A percentile compares a stretch with the other conserved stretches of the same genome.
These are phyloP conservation scores for Melanotus villosus DNA, from an alignment of 2,888 invertebrate genomes.

Conservation along the genomic window DNA sequence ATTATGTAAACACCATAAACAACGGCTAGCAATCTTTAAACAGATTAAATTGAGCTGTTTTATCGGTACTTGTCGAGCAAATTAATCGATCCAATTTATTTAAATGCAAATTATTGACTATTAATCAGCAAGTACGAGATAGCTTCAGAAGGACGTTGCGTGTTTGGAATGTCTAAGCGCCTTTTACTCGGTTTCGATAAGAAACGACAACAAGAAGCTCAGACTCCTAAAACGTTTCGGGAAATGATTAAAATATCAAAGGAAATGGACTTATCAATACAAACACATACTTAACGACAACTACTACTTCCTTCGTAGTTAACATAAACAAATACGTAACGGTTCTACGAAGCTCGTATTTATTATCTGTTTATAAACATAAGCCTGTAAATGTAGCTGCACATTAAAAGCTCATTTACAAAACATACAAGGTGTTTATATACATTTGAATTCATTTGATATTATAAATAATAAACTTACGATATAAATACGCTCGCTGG, in stretches of 20 bases:
- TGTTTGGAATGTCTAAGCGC: background rate
- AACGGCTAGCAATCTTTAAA: background rate
- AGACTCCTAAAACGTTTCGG: background rate
- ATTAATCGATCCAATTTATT: background rate
- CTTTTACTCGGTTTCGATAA: background rate
- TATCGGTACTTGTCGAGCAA: background rate
- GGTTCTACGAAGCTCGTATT: background rate
- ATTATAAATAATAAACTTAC: too few relatives aligned
- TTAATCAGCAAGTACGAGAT: background rate
- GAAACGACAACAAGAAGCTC: background rate
- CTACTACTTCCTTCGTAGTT: slow-evolving; percentile 1
- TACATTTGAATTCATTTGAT: too few relatives aligned
- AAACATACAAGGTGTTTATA: background rate
- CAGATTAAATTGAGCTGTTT: background rate
- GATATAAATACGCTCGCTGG: too few relatives aligned
- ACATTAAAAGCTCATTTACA: background rate
- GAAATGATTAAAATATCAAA: slow-evolving; percentile 13
- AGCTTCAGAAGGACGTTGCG: background rate
- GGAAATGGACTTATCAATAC: slow-evolving; percentile 8
- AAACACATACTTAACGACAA: background rate
- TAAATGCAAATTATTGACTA: background rate
- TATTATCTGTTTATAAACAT: slow-evolving; percentile 14
- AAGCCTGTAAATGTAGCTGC: background rate
- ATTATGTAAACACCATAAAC: background rate
- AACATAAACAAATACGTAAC: background rate